Evolutionary conservation across 2,113 vertebrate species (phyloP), one percentile per base, ranked within the genome.

Genomic region (Elaphurus davidianus): DNA sequence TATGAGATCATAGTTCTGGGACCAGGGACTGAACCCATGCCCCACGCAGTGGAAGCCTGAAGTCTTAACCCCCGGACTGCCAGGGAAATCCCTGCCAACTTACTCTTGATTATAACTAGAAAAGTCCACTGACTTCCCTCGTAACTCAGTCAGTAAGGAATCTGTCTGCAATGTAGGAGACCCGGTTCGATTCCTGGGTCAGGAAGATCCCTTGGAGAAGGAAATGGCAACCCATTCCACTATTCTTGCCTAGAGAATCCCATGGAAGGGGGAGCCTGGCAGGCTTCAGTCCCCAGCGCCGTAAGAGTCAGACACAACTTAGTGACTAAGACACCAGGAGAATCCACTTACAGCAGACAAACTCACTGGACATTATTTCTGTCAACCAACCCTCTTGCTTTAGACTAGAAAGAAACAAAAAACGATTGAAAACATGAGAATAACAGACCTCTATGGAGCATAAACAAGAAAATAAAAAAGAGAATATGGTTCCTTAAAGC

Each of bases 201-300:
- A 23, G n/a, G n/a, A 71, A 71, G n/a, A 71, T 40, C n/a, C 5
- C 21, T n/a, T 71, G 67, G 67, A 71, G 5, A 71, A 40, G n/a
- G 67, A 23, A 40, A 71, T 71, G 67, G 64, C n/a, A 36, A 71
- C 67, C 6, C 67, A 36, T 19, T 23, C n/a, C 19, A 23, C n/a
- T 40, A 71, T 21, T 36, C 19, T 40, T 71, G 67, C 67, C 52
- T 40, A n/a, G n/a, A 23, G n/a, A 71, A 71, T 71, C 19, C n/a
- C n/a, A 36, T 71, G 67, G 4, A 36, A 9, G 23, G 67, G 11
- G 5, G 64, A 71, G 67, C 67, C n/a, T 71, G 67, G 19, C n/a
- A 23, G 64, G 9, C 21, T 59, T 21, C n/a, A 71, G n/a, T 6
- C 9, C 64, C 33, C 0, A 0, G n/a, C 6, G 64, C 11, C 6